Evolutionary conservation across 2,113 vertebrate genomes (phyloP).

Genomic region (Egretta garzetta): DNA sequence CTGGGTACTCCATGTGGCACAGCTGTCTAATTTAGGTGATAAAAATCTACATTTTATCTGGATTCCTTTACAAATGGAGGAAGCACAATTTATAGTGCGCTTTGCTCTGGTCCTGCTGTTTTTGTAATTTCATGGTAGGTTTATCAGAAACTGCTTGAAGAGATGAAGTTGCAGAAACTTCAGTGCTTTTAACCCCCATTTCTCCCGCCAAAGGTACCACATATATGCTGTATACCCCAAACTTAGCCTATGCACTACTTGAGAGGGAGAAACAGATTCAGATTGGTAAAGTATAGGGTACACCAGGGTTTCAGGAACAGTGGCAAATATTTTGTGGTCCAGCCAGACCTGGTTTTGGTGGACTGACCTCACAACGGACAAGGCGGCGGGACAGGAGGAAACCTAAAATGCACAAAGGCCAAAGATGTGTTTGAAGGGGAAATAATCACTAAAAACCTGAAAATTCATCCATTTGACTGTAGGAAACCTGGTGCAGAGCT

Average conservation of each 20-base stretch:
- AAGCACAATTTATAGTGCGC: background rate
- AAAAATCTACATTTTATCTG: background rate
- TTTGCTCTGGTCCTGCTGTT: background rate
- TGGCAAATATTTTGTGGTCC: background rate
- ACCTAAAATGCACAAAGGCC: background rate
- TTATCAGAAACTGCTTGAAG: slow-evolving; percentile 20
- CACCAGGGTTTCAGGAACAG: background rate
- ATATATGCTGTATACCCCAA: background rate
- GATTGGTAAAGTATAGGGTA: fast-evolving
- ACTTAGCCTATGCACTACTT: fast-evolving
- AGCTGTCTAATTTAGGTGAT: slow-evolving; percentile 6
- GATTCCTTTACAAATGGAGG: background rate
- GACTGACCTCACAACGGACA: background rate
- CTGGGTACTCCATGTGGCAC: background rate
- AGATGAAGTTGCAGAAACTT: slow-evolving; percentile 2
- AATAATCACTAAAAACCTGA: background rate
- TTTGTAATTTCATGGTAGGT: slow-evolving; percentile 56
- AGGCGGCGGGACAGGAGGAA: background rate
- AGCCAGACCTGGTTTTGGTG: background rate
- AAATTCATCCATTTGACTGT: background rate
- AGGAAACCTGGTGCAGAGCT: background rate
- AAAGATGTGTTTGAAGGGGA: background rate
- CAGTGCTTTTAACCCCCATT: background rate
- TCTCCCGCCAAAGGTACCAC: background rate
- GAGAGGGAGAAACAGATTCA: background rate